Evolutionary conservation across 2,113 vertebrate genomes (phyloP), one percentile per base, ranked within the genome.

Genomic region (Martes martes): DNA sequence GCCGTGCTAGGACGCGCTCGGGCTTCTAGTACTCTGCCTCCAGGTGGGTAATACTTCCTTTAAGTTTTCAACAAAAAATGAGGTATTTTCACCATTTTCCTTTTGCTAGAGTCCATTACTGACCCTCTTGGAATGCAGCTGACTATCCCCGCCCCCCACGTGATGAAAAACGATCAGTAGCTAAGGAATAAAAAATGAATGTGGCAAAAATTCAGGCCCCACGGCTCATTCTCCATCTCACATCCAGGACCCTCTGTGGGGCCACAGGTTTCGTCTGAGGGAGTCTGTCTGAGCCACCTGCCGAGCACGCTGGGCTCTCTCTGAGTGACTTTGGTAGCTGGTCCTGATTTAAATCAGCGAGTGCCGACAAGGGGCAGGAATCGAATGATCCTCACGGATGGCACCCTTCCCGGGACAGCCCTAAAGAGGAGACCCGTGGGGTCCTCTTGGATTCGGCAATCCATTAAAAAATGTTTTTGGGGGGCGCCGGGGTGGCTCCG

Each of bases 1-100:
- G 65, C 95, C 85, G 96, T 74, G 94, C 81, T 89, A 94, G 98
- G 98, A 97, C 89, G 97, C 94, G 95, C 94, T 45, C 96, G 71
- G 81, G 1, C 91, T 97, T 97, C 97, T 94, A 79, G 83, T 95
- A 96, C 94, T 97, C 82, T 91, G 36, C 50, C 97, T 97, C 91
- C 65, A 73, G 93, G 96, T 95, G 96, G 92, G 84, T 83, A 16
- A 85, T 97, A 94, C 82, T 92, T 96, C 78, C 50, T 52, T 52
- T 52, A 86, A 47, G 87, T 79, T 81, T 95, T 96, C 33, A 88
- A 67, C 89, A 24, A 78, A 92, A 94, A 78, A 26, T 1, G 18
- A 4, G 16, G 65, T 61, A 33, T 31, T 96, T 26, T 61, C 59
- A 88, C 45, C 61, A 45, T 33, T 85, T 97, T 95, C 69, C 85